phyloP scores from a whole-genome alignment of 2,888 invertebrate genomes.

The Pseudococcus jackbeardsleyi region DNA sequence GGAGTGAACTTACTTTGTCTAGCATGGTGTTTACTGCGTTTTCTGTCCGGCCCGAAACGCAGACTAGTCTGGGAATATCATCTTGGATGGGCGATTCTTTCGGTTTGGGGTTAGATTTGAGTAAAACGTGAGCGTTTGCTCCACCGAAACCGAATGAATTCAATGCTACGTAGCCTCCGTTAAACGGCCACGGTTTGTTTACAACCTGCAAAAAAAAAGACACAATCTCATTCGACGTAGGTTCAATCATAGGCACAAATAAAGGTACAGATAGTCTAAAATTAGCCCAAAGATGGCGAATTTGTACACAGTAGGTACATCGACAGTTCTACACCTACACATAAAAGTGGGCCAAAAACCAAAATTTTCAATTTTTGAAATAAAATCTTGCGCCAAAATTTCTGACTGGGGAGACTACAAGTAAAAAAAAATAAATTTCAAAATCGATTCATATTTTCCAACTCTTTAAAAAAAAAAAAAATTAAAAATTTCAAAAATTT shows the following conservation, averaged over 20 bases:
- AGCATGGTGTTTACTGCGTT: slow-evolving; percentile 80
- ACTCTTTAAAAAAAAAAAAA: too few species aligned
- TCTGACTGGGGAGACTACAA: too few species aligned
- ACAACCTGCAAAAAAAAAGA: slow-evolving; percentile 78
- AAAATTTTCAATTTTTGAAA: too few species aligned
- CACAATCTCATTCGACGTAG: neutral
- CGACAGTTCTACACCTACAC: too few species aligned
- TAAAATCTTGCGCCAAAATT: too few species aligned
- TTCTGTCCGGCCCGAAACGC: slow-evolving; percentile 88
- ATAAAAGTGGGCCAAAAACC: too few species aligned
- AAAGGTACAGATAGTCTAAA: neutral
- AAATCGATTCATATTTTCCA: too few species aligned
- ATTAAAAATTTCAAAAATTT: too few species aligned
- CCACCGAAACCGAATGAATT: slow-evolving; percentile 99
- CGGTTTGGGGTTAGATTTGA: slow-evolving; percentile 83
- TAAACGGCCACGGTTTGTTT: slow-evolving; percentile 84
- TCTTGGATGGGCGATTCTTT: slow-evolving; percentile 75
- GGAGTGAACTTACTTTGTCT: slow-evolving; percentile 71
- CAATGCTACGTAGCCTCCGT: slow-evolving; percentile 91
- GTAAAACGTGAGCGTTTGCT: slow-evolving; percentile 91
- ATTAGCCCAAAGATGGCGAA: too few species aligned
- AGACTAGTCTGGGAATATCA: slow-evolving; percentile 77
- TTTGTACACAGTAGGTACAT: too few species aligned
- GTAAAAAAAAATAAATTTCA: too few species aligned
- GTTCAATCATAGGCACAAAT: neutral